A percentile compares a stretch with the other conserved stretches of the same genome.
These are phyloP conservation scores for Belonocnema kinseyi DNA, from an alignment of 1,140 invertebrate species.

Conservation along the genomic window DNA sequence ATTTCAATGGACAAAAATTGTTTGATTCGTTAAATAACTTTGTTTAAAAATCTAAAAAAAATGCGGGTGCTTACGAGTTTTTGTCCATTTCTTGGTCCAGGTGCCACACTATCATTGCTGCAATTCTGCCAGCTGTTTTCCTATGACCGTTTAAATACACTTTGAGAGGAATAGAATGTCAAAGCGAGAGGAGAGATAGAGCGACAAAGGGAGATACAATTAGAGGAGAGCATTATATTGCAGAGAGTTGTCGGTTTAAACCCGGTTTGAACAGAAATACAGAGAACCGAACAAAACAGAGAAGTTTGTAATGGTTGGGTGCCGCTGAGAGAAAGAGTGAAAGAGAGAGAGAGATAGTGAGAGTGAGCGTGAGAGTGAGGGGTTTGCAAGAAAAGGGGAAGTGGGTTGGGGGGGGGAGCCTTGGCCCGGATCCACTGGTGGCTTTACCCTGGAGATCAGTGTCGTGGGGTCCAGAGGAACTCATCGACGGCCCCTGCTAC, in stretches of 20 bases:
- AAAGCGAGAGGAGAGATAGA: too few species aligned
- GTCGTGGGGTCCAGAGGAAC: slow-evolving; percentile 1
- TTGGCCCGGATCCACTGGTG: slow-evolving; percentile 56
- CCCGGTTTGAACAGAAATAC: too few species aligned
- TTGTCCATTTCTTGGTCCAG: background rate
- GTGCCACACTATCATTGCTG: background rate
- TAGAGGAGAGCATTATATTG: too few species aligned
- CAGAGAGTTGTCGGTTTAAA: too few species aligned
- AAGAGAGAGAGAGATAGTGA: slow-evolving; percentile 13
- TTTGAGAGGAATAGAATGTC: too few species aligned
- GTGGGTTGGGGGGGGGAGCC: slow-evolving; percentile 52
- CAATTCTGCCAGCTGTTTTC: slow-evolving; percentile 46
- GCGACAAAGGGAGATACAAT: too few species aligned
- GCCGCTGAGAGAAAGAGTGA: slow-evolving; percentile 20
- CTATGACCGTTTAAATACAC: slow-evolving; percentile 19
- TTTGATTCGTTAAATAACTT: too few species aligned
- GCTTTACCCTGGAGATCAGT: slow-evolving; percentile 40
- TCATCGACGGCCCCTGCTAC: slow-evolving; percentile 3
- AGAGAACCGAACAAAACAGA: too few species aligned
- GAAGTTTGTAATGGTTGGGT: slow-evolving; percentile 29
- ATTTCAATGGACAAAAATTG: too few species aligned
- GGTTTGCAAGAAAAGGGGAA: slow-evolving; percentile 3
- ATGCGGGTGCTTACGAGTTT: background rate
- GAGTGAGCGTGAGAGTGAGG: slow-evolving; percentile 37
- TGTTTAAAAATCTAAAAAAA: too few species aligned